Base-by-base conservation (phyloP, 2,888 invertebrate species). In the Epiblema foenella region DNA sequence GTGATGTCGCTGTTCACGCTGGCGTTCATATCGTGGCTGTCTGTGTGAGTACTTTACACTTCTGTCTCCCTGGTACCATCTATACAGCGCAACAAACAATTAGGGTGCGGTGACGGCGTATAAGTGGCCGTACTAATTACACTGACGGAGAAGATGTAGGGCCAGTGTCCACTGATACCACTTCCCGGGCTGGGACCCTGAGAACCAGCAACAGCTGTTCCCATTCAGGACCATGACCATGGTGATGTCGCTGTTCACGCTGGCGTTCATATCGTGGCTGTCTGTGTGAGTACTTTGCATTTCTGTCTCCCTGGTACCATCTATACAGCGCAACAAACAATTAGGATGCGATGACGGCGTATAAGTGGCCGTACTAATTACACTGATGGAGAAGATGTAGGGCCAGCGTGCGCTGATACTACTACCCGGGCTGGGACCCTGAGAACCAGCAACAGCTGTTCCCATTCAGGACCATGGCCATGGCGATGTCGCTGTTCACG, bases 221-320 rank as follows among this genome's bases (percentile, higher is more conserved):
- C 99, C 99, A 17, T 99, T 99, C 94, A 95, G 99, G 79, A 99
- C 99, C 33, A 95, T 99, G 94, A 97, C 98, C 62, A 99, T 99
- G 99, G 79, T 97, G 68, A 83, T 98, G 77, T 98, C 98, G 49
- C 93, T 98, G 77, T 88, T 96, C 76, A 98, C 98, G 2, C 93
- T 98, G 68, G 94, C 97, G 18, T 94, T 95, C 71, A 96, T 98
- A 24, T 98, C 98, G 2, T 96, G 96, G 95, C 95, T 96, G 82
- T 96, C 97, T 20, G 97, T 96, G 95, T 96, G 80, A 91, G 92
- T 91, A n/a, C 17, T 29, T 17, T 24, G 11, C 20, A 15, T 7
- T 18, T 39, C 12, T 52, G 52, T 2, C 7, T 8, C 54, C 24
- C 54, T 54, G 29, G 54, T 54, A 15, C 15, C 54, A n/a, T n/a